A percentile compares a stretch with the other conserved stretches of the same genome.
These are phyloP conservation scores for Aleiodes testaceus DNA, from an alignment of 2,888 invertebrate species.

Conservation along the genomic window DNA sequence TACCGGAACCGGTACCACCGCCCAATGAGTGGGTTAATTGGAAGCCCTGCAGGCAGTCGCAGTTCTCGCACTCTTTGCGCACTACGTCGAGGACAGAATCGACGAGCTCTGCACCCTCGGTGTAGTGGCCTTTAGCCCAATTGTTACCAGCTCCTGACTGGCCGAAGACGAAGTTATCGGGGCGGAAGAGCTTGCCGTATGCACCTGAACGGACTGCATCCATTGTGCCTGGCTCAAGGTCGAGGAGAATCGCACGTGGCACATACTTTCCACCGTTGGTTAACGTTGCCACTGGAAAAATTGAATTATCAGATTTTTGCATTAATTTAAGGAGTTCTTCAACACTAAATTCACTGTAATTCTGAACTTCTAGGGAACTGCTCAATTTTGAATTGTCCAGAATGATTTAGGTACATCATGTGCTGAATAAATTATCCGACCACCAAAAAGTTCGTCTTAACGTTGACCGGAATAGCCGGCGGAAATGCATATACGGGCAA, in stretches of 20 bases:
- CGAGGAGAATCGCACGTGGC: constrained; percentile 79
- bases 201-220: constrained; percentile 80
- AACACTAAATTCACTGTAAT: no score
- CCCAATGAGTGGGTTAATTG: constrained; percentile 89
- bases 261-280: constrained; percentile 81
- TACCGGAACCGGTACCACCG: constrained; percentile 85
- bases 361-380: neutral
- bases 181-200: constrained; percentile 79
- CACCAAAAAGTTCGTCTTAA: constrained; percentile 29
- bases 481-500: constrained; percentile 46
- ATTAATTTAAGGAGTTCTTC: no score
- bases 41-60: constrained; percentile 93
- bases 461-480: constrained; percentile 42
- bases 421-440: constrained; percentile 35
- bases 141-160: constrained; percentile 74
- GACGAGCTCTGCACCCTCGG: constrained; percentile 90
- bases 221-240: constrained; percentile 83
- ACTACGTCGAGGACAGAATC: constrained; percentile 90
- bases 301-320: neutral
- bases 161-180: constrained; percentile 80
- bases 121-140: constrained; percentile 89
- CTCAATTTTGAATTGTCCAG: neutral
- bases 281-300: constrained; percentile 75
- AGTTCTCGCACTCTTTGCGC: constrained; percentile 90
- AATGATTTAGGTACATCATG: constrained; percentile 18